These are phyloP conservation scores for Neostethus bicornis DNA, from an alignment of 2,797 vertebrate species.

Conservation along the genomic window DNA sequence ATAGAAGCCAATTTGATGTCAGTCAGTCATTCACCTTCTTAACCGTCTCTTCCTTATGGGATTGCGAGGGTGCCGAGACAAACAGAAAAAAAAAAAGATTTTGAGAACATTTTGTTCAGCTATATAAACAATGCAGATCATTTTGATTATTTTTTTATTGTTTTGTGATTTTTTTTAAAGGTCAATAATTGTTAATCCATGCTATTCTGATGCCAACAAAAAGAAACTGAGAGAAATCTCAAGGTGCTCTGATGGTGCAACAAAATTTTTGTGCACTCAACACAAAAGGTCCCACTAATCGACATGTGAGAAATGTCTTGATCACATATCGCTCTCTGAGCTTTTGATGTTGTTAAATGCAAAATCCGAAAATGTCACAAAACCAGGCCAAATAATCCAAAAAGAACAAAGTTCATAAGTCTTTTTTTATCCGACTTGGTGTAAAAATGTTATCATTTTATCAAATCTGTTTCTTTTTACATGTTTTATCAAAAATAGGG, in stretches of 20 bases:
- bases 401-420: too few species aligned
- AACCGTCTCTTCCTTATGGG: too few species aligned
- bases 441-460: neutral
- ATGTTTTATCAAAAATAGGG: constrained; percentile 2
- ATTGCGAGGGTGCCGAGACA: neutral
- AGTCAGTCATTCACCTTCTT: too few species aligned
- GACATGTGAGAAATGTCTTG: neutral
- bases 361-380: too few species aligned
- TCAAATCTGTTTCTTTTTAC: neutral
- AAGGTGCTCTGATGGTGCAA: neutral
- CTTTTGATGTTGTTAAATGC: too few species aligned
- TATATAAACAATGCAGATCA: too few species aligned
- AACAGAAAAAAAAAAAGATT: neutral
- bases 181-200: neutral
- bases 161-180: neutral
- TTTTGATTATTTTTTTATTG: neutral
- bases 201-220: neutral
- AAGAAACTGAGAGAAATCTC: neutral
- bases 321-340: neutral
- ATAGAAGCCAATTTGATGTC: too few species aligned
- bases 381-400: too few species aligned
- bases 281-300: neutral
- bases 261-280: neutral
- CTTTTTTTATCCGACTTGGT: too few species aligned
- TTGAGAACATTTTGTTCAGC: too few species aligned